phyloP scores from a whole-genome alignment of 2,888 invertebrate species.

The Phorcus lineatus region DNA sequence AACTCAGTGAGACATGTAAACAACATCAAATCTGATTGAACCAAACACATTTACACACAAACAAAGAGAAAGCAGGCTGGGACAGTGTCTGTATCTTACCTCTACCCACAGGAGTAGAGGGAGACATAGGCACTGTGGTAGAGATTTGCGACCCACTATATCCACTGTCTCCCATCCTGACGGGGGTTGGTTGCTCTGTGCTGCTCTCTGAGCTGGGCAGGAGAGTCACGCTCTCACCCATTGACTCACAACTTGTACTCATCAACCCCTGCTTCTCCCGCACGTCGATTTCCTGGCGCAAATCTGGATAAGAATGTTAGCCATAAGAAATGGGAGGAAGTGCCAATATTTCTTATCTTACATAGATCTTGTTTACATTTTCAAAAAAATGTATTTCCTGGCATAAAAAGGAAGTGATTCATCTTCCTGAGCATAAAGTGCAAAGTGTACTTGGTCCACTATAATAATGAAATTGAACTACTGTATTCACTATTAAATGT shows the following conservation, averaged over 20 bases:
- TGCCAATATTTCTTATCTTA: too few relatives aligned
- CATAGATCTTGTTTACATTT: too few relatives aligned
- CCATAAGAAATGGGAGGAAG: too few relatives aligned
- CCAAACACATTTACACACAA: too few relatives aligned
- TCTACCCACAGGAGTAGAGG: constrained; percentile 40
- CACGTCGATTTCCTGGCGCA: constrained; percentile 79
- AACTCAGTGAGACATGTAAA: too few relatives aligned
- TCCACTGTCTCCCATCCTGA: constrained; percentile 48
- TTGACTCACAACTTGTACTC: constrained; percentile 15
- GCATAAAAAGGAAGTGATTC: too few relatives aligned
- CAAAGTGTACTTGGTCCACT: too few relatives aligned
- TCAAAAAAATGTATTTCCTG: too few relatives aligned
- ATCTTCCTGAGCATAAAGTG: too few relatives aligned
- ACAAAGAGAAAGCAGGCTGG: background rate
- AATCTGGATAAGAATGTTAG: constrained; percentile 79
- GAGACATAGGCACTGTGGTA: constrained; percentile 39
- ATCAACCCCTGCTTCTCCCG: constrained; percentile 45
- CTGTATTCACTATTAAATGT: too few relatives aligned
- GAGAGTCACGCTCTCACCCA: constrained; percentile 16
- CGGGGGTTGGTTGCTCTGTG: background rate
- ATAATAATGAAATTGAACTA: too few relatives aligned
- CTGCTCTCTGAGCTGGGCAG: constrained; percentile 12
- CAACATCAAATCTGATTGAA: too few relatives aligned
- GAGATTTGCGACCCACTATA: constrained; percentile 40
- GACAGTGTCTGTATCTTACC: constrained; percentile 25